phyloP scores from a whole-genome alignment of 35 echinoderm and acorn worm genomes.

The Holothuria glaberrima region DNA sequence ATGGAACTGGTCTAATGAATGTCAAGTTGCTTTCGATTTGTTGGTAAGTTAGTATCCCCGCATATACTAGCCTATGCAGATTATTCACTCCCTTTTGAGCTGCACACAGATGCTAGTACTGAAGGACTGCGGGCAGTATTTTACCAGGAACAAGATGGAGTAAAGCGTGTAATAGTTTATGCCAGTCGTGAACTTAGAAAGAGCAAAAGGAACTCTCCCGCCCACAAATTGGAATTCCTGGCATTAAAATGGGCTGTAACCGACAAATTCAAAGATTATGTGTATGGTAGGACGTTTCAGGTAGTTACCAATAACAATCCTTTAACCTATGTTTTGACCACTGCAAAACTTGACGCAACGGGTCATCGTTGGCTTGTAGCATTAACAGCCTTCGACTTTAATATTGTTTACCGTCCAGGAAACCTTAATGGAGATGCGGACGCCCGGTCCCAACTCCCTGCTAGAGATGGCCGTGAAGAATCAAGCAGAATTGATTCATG shows the following conservation, averaged over 20 bases:
- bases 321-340: conserved; percentile 29
- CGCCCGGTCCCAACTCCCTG: conserved; percentile 24
- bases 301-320: conserved; percentile 51
- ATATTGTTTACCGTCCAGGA: conserved; percentile 38
- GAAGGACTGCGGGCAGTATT: conserved; percentile 64
- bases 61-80: conserved; percentile 72
- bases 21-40: conserved; percentile 60
- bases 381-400: conserved; percentile 42
- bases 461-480: neutral
- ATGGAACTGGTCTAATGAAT: conserved; percentile 60
- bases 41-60: conserved; percentile 38
- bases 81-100: conserved; percentile 56
- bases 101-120: conserved; percentile 78
- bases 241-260: conserved; percentile 75
- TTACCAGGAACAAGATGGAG: conserved; percentile 63
- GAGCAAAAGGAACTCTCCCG: conserved; percentile 55
- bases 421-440: conserved; percentile 55
- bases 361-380: conserved; percentile 67
- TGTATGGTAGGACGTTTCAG: conserved; percentile 59
- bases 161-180: conserved; percentile 57
- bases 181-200: conserved; percentile 58
- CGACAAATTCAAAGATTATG: conserved; percentile 68
- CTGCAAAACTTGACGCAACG: conserved; percentile 43
- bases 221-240: conserved; percentile 65
- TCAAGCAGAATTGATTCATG: neutral